Evolutionary conservation across 2,888 invertebrate genomes (phyloP), one percentile per base, ranked within the genome.

Genomic region (Cosmopolites sordidus): DNA sequence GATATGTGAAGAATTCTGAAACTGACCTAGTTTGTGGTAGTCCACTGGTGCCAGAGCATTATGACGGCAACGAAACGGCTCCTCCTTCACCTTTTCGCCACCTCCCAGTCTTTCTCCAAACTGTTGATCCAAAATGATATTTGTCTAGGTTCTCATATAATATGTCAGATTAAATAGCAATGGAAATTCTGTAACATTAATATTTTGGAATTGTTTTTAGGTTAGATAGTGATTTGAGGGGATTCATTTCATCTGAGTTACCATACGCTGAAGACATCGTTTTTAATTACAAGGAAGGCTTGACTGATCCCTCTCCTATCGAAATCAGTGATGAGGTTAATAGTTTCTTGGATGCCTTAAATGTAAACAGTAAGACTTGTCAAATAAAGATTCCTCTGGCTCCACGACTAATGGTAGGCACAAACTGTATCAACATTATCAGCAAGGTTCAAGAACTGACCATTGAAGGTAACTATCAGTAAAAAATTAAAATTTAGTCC

Each of bases 211-310:
- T n/a, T n/a, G n/a, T n/a, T 33, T 14, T 11, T 12, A 33, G 27
- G 30, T 33, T 52, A n/a, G 50, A 61, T 17, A 22, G 45, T 16
- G 30, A 48, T n/a, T 57, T 58, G 8, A 58, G 60, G 38, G 54
- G 60, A 41, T 62, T 63, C 29, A 46, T 59, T 12, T 52, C 60
- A 52, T 54, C 47, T 30, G 43, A 54, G 11, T 39, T 63, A 30
- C 60, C 63, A 1, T 62, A 58, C 42, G 57, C 54, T 1, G 59
- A 61, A 39, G 61, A 61, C 11, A 37, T 60, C 6, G 48, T 37
- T 4, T 45, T 51, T 12, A 41, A 27, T 29, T 54, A 57, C 17
- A 48, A 58, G 18, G 57, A 48, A 38, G 37, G 53, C 4, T 27
- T 12, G 9, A 15, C 16, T 11, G 57, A 58, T 16, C 49, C 50